Base-by-base conservation (phyloP, 1,140 invertebrate species). In the Condylostylus longicornis region DNA sequence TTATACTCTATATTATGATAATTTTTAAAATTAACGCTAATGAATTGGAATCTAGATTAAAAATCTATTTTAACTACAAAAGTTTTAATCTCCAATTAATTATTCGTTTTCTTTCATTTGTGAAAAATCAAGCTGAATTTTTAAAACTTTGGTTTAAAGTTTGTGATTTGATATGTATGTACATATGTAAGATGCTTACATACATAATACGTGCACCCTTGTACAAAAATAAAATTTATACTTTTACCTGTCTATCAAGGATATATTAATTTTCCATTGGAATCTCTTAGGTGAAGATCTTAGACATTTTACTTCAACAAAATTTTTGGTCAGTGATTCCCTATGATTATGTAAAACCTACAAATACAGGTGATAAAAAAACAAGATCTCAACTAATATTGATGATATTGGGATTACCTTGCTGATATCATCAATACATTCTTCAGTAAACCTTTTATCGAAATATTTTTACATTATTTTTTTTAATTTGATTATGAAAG, bases 241-340 rank as follows among this genome's bases (percentile, higher is more conserved):
- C 5, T 21, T 22, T 14, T 35, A 60, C 57, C 45, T 44, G 14
- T 53, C 43, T 5, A 32, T 36, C 15, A 59, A 27, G 6, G 57
- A 59, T 23, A 60, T 54, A 27, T 60, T 60, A 10, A 60, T 59
- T 12, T 57, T 47, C 57, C 57, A 60, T 29, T 60, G 53, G 33
- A 60, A 29, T n/a, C 57, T 52, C 12, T 47, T 42, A 20, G 56
- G 51, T 41, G 54, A 52, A 1, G 48, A 41, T 4, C 57, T 47
- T 33, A 50, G 38, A 35, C 52, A 46, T 46, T 59, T 60, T 1
- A 51, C 58, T 33, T 53, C 54, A 0, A 42, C 37, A 38, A 51
- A 54, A 35, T 58, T 60, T 31, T 47, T 53, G 5, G 52, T 53
- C 0, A 60, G 37, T 6, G 58, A 44, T n/a, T 51, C 46, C 10